Conservation (phyloP, 2,888 invertebrate species). For the Geotrupes spiniger region DNA sequence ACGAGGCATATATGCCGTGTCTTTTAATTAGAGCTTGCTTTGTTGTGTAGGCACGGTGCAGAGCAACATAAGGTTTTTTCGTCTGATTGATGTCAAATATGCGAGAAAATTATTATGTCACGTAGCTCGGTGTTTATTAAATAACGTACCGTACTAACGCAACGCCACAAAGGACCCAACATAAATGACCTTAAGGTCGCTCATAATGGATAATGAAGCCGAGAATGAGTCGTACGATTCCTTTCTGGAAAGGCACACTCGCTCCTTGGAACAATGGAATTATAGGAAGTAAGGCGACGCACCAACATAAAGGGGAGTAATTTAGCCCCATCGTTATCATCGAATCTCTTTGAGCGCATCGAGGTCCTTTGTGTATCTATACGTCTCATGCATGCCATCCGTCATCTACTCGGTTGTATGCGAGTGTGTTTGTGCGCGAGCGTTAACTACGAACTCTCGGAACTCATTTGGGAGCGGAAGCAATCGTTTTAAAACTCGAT, state of each 20-base stretch:
- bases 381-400: slow-evolving; percentile 20
- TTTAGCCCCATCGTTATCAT: slow-evolving; percentile 45
- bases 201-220: slow-evolving; percentile 19
- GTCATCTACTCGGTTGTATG: slow-evolving; percentile 32
- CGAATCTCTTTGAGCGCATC: slow-evolving; percentile 42
- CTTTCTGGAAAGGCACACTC: slow-evolving; percentile 1
- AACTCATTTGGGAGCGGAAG: slow-evolving; percentile 12
- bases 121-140: too few relatives aligned
- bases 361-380: slow-evolving; percentile 37
- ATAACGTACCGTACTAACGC: too few relatives aligned
- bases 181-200: slow-evolving; percentile 17
- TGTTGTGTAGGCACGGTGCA: too few relatives aligned
- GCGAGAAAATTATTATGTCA: too few relatives aligned
- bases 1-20: too few relatives aligned
- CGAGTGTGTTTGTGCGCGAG: slow-evolving; percentile 34
- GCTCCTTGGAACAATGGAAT: slow-evolving; percentile 15
- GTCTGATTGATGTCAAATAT: too few relatives aligned
- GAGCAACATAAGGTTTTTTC: too few relatives aligned
- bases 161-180: too few relatives aligned
- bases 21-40: too few relatives aligned
- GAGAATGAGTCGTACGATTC: slow-evolving; percentile 10
- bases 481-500: background rate
- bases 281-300: slow-evolving; percentile 9
- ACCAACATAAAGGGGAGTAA: slow-evolving; percentile 41
- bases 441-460: slow-evolving; percentile 10